Conservation (phyloP, 64 coral and sea anemone genomes). For the Montipora cactus region DNA sequence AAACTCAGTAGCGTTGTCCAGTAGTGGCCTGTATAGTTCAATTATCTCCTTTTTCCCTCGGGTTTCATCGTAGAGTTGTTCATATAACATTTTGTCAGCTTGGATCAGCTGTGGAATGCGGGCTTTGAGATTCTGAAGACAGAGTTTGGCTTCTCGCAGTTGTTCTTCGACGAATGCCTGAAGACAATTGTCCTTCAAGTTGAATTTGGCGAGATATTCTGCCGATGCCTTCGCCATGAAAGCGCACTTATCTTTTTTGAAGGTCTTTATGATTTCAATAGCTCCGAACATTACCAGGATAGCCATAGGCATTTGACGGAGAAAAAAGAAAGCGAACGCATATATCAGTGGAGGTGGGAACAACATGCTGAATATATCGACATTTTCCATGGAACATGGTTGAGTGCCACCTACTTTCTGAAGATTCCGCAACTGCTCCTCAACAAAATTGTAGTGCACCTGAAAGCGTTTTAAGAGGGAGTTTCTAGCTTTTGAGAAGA, state of each 20-base stretch:
- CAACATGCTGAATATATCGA: no score
- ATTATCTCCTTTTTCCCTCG: background rate
- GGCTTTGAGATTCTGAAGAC: background rate
- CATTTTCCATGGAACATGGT: no score
- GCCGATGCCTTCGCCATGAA: background rate
- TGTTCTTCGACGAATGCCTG: no score
- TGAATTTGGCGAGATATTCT: background rate
- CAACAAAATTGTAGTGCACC: background rate
- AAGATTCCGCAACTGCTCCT: constrained; percentile 9
- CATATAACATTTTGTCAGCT: background rate
- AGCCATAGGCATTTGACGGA: no score
- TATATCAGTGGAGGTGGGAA: no score
- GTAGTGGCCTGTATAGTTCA: no score
- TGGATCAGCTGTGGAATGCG: constrained; percentile 12
- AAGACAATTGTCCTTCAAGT: background rate
- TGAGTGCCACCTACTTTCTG: background rate
- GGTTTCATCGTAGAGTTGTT: background rate
- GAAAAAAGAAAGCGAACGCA: no score
- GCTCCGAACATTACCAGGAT: no score
- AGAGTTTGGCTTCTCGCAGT: no score
- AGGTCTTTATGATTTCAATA: background rate
- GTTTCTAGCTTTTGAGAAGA: background rate
- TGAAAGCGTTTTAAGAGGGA: background rate
- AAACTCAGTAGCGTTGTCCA: no score
- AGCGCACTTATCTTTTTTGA: background rate